These are phyloP conservation scores for Choloepus hoffmanni DNA, from an alignment of 2,113 vertebrate species.

Conservation along the genomic window DNA sequence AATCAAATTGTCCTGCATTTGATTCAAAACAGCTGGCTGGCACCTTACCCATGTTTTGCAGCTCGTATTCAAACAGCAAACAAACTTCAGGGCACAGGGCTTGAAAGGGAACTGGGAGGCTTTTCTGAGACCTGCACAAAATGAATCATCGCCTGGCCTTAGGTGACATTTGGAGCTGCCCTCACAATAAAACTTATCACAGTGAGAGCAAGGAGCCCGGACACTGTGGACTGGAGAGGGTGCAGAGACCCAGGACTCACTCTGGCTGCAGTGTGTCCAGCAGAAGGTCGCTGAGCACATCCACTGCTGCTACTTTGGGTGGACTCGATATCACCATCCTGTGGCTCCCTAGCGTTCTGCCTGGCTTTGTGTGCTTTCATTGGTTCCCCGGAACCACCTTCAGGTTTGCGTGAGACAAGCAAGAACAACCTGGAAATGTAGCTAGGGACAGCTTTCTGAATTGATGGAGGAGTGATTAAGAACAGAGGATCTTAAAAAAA, in stretches of 20 bases:
- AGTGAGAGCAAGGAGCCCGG: too few species aligned
- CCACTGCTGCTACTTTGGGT: rapidly evolving
- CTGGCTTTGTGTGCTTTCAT: rapidly evolving
- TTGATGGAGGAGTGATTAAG: neutral
- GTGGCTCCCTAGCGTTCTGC: neutral
- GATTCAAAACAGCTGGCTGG: neutral
- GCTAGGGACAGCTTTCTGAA: neutral
- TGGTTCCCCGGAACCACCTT: neutral
- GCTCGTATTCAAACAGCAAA: neutral
- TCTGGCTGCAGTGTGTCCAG: neutral
- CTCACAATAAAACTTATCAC: too few species aligned
- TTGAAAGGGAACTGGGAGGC: neutral
- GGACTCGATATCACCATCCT: neutral
- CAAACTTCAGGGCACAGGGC: neutral
- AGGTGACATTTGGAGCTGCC: neutral
- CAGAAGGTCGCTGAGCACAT: neutral
- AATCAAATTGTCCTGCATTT: neutral
- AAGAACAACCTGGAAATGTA: too few species aligned
- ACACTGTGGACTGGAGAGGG: too few species aligned
- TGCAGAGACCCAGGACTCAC: too few species aligned
- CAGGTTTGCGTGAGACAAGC: neutral
- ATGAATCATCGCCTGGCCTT: neutral
- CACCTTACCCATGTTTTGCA: neutral
- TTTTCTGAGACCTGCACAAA: neutral
- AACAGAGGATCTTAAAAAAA: neutral